phyloP scores from a whole-genome alignment of 2,797 vertebrate genomes.

The Rhabdophis nuchalis region DNA sequence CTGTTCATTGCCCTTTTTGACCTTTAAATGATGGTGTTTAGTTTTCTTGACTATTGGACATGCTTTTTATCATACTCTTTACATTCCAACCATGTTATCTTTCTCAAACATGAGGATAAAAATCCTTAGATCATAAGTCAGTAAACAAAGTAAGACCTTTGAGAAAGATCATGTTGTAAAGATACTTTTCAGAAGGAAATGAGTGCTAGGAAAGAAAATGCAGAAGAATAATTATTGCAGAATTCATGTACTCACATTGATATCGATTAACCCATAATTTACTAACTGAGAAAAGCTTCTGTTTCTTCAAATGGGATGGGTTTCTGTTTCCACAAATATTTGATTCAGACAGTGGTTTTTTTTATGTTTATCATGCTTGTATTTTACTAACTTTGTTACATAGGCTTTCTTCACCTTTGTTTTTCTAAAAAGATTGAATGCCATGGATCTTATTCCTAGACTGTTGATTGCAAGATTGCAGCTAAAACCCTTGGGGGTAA shows the following conservation, averaged over 20 bases:
- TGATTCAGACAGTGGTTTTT: background rate
- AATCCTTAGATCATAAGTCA: slow-evolving; percentile 5
- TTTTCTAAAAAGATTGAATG: background rate
- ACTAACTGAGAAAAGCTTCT: background rate
- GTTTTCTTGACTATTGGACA: slow-evolving; percentile 4
- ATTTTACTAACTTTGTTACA: background rate
- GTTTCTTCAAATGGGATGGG: background rate
- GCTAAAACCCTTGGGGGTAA: background rate
- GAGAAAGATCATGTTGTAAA: slow-evolving; percentile 13
- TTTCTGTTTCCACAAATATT: background rate
- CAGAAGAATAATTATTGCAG: background rate
- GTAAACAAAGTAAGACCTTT: background rate
- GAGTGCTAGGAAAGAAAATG: background rate
- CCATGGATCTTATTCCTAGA: background rate
- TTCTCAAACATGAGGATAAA: background rate
- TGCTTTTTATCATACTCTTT: background rate
- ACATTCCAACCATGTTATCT: slow-evolving; percentile 12
- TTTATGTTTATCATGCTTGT: background rate
- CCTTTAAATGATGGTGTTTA: slow-evolving; percentile 4
- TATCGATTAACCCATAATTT: background rate
- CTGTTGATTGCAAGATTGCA: background rate
- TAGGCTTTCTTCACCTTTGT: background rate
- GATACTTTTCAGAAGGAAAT: background rate
- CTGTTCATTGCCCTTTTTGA: slow-evolving; percentile 1
- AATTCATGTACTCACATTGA: background rate